Evolutionary conservation across 2,113 vertebrate species (phyloP).

Genomic region (Scomber scombrus): DNA sequence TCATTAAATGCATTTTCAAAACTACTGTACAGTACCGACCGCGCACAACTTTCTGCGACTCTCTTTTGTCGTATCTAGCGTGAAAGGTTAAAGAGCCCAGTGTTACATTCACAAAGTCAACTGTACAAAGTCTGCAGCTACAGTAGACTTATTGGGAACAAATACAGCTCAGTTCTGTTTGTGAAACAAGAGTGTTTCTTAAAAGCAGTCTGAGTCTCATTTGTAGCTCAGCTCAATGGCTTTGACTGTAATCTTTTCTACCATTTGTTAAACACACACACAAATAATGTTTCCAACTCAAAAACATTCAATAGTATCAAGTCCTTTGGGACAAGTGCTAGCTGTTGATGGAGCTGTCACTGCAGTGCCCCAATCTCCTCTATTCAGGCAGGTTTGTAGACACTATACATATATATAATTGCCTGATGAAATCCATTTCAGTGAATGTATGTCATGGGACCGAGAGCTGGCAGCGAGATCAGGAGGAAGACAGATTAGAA

Average conservation of each 20-base stretch:
- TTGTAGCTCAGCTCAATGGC: conserved; percentile 52
- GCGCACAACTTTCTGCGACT: not conserved
- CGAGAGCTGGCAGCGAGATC: conserved; percentile 30
- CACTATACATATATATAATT: conserved; percentile 42
- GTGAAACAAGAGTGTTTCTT: conserved; percentile 56
- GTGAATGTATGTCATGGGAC: conserved; percentile 53
- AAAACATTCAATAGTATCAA: conserved; percentile 19
- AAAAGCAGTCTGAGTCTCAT: conserved; percentile 38
- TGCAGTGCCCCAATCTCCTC: conserved; percentile 23
- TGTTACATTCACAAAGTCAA: conserved; percentile 30
- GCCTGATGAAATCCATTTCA: conserved; percentile 64
- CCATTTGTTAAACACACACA: conserved; percentile 43
- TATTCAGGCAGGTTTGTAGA: conserved; percentile 60
- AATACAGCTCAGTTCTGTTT: conserved; percentile 52
- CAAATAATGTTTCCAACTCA: not conserved
- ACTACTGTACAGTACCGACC: not conserved
- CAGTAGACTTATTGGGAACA: conserved; percentile 41
- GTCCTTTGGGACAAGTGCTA: conserved; percentile 48
- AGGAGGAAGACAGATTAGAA: conserved; percentile 38
- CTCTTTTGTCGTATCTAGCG: conserved; percentile 17
- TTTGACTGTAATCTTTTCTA: conserved; percentile 62
- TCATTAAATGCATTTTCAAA: no score
- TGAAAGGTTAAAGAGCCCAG: conserved; percentile 44
- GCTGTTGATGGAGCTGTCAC: conserved; percentile 66
- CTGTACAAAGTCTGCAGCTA: conserved; percentile 19